Conservation (phyloP, 1,140 invertebrate species). For the Tenebrio molitor region DNA sequence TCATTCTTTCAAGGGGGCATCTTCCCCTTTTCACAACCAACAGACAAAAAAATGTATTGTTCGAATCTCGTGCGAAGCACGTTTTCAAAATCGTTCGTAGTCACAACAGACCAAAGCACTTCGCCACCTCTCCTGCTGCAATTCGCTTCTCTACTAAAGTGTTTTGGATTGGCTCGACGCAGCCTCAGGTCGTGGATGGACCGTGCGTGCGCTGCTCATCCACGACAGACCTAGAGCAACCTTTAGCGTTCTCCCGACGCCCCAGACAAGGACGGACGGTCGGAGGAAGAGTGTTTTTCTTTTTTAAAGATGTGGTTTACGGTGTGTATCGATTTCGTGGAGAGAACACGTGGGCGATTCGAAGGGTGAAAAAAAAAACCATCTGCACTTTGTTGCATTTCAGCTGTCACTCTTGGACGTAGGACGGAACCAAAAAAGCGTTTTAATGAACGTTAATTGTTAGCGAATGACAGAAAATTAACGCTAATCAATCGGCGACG, state of each 20-base stretch:
- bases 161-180: slow-evolving; percentile 12
- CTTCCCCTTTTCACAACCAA: not conserved
- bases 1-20: slow-evolving; percentile 5
- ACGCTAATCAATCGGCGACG: not conserved
- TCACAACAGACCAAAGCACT: slow-evolving; percentile 35
- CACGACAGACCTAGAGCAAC: not conserved
- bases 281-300: not conserved
- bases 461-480: not conserved
- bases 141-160: slow-evolving; percentile 14
- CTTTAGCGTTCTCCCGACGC: not conserved
- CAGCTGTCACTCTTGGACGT: too few species aligned
- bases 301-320: slow-evolving; percentile 6
- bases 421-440: too few species aligned
- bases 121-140: slow-evolving; percentile 14
- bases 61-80: too few species aligned
- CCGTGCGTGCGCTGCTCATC: slow-evolving; percentile 34
- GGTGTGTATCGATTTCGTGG: slow-evolving; percentile 18
- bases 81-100: slow-evolving; percentile 6
- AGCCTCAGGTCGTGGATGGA: slow-evolving; percentile 30
- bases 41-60: too few species aligned
- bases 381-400: too few species aligned
- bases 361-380: too few species aligned
- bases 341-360: slow-evolving; percentile 22
- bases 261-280: not conserved
- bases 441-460: not conserved